phyloP scores from a whole-genome alignment of 2,888 invertebrate genomes.

The Osmoderma eremita region DNA sequence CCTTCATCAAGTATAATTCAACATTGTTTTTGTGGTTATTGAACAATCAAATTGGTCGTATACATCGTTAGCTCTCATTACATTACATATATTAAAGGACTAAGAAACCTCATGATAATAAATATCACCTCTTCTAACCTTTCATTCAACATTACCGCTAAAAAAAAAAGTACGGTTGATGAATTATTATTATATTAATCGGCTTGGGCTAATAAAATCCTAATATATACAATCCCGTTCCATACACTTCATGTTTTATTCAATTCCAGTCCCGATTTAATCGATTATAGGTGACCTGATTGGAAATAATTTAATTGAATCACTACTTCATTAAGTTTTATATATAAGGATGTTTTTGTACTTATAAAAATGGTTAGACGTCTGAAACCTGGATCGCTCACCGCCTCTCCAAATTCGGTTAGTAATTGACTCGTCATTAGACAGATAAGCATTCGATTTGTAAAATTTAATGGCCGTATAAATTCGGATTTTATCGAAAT shows the following conservation, averaged over 20 bases:
- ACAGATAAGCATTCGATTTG: slow-evolving; percentile 5
- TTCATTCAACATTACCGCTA: not conserved
- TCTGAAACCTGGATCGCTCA: too few relatives aligned
- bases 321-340: slow-evolving; percentile 31
- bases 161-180: not conserved
- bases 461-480: slow-evolving; percentile 3
- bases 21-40: too few relatives aligned
- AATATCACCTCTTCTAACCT: not conserved
- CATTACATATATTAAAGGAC: too few relatives aligned
- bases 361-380: not conserved
- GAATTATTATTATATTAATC: slow-evolving; percentile 24
- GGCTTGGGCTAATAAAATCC: slow-evolving; percentile 15
- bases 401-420: not conserved
- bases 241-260: slow-evolving; percentile 34
- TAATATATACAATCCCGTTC: slow-evolving; percentile 26
- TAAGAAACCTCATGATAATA: too few relatives aligned
- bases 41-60: too few relatives aligned
- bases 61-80: too few relatives aligned
- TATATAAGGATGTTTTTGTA: not conserved
- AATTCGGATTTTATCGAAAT: slow-evolving; percentile 12
- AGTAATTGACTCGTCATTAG: slow-evolving; percentile 10
- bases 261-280: slow-evolving; percentile 16
- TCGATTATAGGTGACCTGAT: slow-evolving; percentile 26
- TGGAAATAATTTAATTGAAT: slow-evolving; percentile 35
- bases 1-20: too few relatives aligned